Evolutionary conservation across 1,140 invertebrate genomes (phyloP).

Genomic region (Diuraphis noxia): DNA sequence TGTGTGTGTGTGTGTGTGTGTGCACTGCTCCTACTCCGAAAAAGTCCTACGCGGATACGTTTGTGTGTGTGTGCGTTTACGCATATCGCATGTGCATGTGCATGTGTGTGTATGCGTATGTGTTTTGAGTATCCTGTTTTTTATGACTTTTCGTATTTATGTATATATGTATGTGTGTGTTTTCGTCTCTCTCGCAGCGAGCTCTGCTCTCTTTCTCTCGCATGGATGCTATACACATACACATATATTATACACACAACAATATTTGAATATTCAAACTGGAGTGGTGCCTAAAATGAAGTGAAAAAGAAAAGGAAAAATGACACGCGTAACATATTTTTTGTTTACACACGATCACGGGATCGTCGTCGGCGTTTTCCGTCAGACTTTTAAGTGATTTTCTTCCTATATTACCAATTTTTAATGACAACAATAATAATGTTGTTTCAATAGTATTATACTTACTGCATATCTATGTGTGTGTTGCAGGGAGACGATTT

Average conservation of each 20-base stretch:
- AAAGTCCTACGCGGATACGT: background rate
- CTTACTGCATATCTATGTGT: too few species aligned
- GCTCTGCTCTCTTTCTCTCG: background rate
- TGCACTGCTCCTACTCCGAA: slow-evolving; percentile 21
- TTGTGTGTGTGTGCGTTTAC: background rate
- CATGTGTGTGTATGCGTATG: background rate
- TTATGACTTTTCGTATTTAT: slow-evolving; percentile 31
- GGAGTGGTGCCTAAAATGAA: background rate
- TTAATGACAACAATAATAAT: background rate
- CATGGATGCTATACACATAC: background rate
- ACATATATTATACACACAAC: background rate
- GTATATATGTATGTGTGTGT: slow-evolving; percentile 13
- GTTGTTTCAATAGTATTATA: background rate
- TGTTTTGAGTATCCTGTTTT: slow-evolving; percentile 47
- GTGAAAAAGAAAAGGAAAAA: slow-evolving; percentile 15
- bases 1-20: background rate
- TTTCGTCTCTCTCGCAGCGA: background rate
- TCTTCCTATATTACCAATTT: background rate
- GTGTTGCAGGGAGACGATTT: background rate
- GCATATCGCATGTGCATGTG: slow-evolving; percentile 41
- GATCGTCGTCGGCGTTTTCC: background rate
- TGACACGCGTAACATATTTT: slow-evolving; percentile 23
- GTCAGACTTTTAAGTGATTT: background rate
- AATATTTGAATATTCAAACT: slow-evolving; percentile 15
- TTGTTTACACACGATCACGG: background rate